Base-by-base conservation (phyloP, 2,113 vertebrate species). In the Calonectris borealis region DNA sequence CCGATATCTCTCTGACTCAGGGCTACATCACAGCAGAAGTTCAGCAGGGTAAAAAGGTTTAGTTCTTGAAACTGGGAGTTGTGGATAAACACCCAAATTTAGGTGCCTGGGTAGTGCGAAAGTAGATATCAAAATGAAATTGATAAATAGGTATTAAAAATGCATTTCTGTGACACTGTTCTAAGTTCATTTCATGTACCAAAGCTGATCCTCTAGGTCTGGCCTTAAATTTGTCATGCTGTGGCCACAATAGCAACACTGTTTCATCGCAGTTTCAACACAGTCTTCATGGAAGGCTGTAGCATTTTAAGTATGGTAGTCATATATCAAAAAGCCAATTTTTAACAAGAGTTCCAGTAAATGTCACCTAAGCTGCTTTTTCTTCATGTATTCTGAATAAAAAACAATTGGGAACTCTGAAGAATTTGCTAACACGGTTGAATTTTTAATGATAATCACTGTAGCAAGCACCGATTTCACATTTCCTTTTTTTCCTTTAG, bases 401-500 rank as follows among this genome's bases (percentile, higher is more conserved):
- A 55, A 86, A 92, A 46, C 51, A 86, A 66, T 68, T 44, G 12
- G 24, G 5, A 75, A 82, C 60, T 48, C 14, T 71, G 73, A 91
- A 86, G 51, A 79, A 78, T 89, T 93, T 93, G 32, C 16, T 71
- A 71, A 55, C 19, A 42, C 16, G 71, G 48, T 84, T 92, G 25
- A 95, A 92, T 62, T 88, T 90, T 95, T 94, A 66, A 91, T 78
- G 17, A 13, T 66, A 86, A 86, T 57, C 54, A n/a, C 71, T 57
- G 5, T 46, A 88, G 40, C 42, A 90, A 92, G 10, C n/a, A 75
- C 20, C 6, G 18, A 54, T 75, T 81, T 80, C 25, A 34, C 24
- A 65, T 82, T 72, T 19, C 8, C 3, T 40, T 57, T 68, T 79
- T 62, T 44, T 13, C 29, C 10, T 65, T 76, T 49, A 90, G 66